Evolutionary conservation across 2,113 vertebrate species (phyloP), one percentile per base, ranked within the genome.

Genomic region (Galeopterus variegatus): DNA sequence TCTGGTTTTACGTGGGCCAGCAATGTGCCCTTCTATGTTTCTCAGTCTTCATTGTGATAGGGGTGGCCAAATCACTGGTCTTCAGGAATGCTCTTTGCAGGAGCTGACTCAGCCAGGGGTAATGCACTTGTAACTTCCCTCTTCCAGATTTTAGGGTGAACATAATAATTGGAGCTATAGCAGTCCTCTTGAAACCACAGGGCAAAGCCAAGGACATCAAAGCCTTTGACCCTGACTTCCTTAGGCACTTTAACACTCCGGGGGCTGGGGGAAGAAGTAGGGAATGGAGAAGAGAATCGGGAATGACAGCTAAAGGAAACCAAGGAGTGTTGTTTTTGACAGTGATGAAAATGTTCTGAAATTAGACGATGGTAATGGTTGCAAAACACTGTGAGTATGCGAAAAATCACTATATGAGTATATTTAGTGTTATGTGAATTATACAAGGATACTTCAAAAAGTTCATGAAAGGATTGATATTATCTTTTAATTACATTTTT

Each of bases 1-100:
- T 94, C 62, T 93, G 56, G 87, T 45, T 82, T 93, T 83, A 73
- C 67, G 50, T 70, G 28, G 4, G 48, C 21, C 19, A 90, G 54
- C 17, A 67, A 67, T 12, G 45, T 72, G 45, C 48, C 36, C 31
- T 69, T 88, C 14, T 69, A 4, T 24, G 52, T 70, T 86, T 86
- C 60, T 45, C 6, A 64, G 67, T 45, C 84, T 62, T 75, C 14
- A n/a, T 72, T 67, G 36, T 48, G 45, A 69, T 3, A 18, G 17
- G 6, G 14, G 18, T 21, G 10, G 41, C 50, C n/a, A 62, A 6
- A 5, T 36, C 19, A 17, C 4, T 24, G 6, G 17, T 10, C 72
- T 60, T 89, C 50, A 54, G 50, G 31, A 83, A 52, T 77, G 33
- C 31, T 60, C 62, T 36, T 5, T 33, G 23, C 28, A 73, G 19